These are phyloP conservation scores for Amphiprion percula DNA, from an alignment of 2,113 vertebrate genomes.

Conservation along the genomic window DNA sequence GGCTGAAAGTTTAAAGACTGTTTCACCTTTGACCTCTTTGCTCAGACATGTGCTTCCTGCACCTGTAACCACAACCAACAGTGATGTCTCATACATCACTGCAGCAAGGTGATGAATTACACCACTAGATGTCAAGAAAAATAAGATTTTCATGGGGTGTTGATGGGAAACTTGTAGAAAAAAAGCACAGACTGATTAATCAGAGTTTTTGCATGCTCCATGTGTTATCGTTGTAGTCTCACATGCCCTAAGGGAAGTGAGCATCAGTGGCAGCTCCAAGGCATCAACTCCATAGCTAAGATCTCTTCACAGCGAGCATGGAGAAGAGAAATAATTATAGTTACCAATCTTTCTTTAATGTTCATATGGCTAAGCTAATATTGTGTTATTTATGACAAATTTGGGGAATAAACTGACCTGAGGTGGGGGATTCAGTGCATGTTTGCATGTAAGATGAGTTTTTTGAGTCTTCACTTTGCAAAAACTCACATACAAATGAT, in stretches of 20 bases:
- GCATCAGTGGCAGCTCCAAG: not conserved
- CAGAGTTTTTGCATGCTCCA: not conserved
- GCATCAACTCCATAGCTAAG: conserved; percentile 1
- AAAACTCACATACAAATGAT: conserved; percentile 10
- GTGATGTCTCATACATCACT: not conserved
- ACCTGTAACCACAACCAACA: not conserved
- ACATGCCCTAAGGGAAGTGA: not conserved
- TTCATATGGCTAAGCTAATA: not conserved
- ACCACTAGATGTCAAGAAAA: not conserved
- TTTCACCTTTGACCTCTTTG: not conserved
- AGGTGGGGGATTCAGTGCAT: no score
- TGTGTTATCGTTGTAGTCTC: not conserved
- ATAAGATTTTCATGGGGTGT: not conserved
- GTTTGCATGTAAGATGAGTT: conserved; percentile 6
- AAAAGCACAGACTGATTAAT: not conserved
- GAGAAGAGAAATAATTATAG: not conserved
- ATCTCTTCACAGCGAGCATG: conserved; percentile 1
- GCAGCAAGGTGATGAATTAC: not conserved
- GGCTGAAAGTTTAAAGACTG: not conserved
- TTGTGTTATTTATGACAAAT: not conserved
- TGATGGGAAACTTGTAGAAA: not conserved
- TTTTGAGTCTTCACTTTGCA: conserved; percentile 15
- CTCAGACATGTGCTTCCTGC: not conserved
- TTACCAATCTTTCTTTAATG: not conserved
- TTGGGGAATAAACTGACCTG: not conserved